phyloP scores from a whole-genome alignment of 2,797 vertebrate species.

The Pipistrellus pygmaeus region DNA sequence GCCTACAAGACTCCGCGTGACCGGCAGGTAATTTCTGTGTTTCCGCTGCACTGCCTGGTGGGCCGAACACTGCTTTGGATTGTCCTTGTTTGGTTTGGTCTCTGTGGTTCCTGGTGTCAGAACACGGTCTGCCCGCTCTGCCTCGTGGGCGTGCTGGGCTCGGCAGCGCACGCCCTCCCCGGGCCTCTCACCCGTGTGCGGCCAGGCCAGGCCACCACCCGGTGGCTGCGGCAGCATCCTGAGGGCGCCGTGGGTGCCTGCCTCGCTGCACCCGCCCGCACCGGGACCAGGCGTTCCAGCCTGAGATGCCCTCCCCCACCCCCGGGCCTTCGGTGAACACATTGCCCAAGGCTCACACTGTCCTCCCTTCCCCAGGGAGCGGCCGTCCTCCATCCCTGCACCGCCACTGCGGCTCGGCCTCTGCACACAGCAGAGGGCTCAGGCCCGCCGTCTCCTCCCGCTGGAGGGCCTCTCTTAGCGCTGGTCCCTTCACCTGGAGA shows the following conservation, averaged over 20 bases:
- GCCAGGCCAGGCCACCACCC: accelerated
- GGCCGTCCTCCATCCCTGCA: too few species aligned
- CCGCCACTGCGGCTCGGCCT: background rate
- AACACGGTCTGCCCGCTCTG: background rate
- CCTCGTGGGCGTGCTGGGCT: accelerated
- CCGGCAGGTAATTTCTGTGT: background rate
- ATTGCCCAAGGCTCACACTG: background rate
- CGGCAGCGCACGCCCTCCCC: accelerated
- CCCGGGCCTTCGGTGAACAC: background rate
- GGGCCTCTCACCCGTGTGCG: background rate
- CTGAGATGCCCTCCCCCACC: background rate
- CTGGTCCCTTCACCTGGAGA: background rate
- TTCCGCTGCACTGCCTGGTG: too few species aligned
- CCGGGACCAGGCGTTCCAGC: accelerated
- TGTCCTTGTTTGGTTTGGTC: background rate
- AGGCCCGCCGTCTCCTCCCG: background rate
- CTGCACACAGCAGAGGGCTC: background rate
- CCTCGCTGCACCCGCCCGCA: background rate
- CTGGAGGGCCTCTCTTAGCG: background rate
- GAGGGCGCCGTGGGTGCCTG: accelerated
- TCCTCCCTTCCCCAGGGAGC: background rate
- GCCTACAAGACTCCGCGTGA: background rate
- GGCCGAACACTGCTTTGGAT: background rate
- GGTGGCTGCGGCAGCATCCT: background rate
- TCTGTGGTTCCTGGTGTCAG: background rate